phyloP scores from a whole-genome alignment of 2,888 invertebrate species.

The Bellardia pandia region DNA sequence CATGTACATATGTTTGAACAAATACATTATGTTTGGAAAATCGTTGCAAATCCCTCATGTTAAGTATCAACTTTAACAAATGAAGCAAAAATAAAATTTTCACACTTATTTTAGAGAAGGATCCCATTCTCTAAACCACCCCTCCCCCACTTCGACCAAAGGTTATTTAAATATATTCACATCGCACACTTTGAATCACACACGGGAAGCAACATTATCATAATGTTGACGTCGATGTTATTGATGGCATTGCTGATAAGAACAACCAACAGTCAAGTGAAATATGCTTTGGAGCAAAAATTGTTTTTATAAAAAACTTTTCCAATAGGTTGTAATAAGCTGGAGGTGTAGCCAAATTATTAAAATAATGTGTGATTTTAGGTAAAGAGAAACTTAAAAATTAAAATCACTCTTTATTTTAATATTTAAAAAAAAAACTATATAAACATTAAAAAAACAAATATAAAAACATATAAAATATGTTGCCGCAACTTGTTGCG shows the following conservation, averaged over 20 bases:
- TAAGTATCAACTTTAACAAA: slow-evolving; percentile 70
- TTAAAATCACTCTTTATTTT: no score
- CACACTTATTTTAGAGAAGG: slow-evolving; percentile 51
- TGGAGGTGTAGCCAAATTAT: slow-evolving; percentile 18
- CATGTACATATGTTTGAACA: no score
- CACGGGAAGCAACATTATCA: slow-evolving; percentile 52
- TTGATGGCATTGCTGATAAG: slow-evolving; percentile 56
- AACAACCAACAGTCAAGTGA: slow-evolving; percentile 50
- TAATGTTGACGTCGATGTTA: slow-evolving; percentile 52
- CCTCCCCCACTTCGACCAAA: background rate
- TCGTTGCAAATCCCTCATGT: slow-evolving; percentile 63
- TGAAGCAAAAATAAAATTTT: slow-evolving; percentile 67
- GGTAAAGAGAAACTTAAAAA: no score
- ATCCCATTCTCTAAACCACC: background rate
- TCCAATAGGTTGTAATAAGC: slow-evolving; percentile 1
- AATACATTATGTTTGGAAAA: slow-evolving; percentile 33
- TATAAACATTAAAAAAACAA: no score
- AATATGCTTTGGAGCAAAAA: slow-evolving; percentile 11
- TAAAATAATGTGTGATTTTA: no score
- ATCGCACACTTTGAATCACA: background rate
- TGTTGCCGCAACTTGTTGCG: no score
- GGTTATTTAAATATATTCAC: slow-evolving; percentile 4
- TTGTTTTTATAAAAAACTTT: slow-evolving; percentile 24
- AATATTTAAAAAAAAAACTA: no score
- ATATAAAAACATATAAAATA: no score